Conservation (phyloP, 2,888 invertebrate genomes). For the Formica aserva region DNA sequence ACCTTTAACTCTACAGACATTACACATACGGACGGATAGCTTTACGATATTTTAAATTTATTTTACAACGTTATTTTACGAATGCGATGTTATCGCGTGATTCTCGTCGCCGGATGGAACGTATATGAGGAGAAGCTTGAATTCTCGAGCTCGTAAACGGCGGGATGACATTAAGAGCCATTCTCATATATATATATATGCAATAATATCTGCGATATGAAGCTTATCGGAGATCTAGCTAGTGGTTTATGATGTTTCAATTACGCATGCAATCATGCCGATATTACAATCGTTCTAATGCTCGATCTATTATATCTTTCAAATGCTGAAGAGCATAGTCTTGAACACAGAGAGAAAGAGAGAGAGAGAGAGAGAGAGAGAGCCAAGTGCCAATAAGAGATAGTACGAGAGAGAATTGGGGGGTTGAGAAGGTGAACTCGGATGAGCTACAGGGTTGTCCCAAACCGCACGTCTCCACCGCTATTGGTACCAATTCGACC, state of each 20-base stretch:
- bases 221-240: conserved; percentile 71
- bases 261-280: conserved; percentile 78
- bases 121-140: conserved; percentile 36
- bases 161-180: conserved; percentile 55
- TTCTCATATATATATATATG: conserved; percentile 25
- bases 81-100: conserved; percentile 36
- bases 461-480: conserved; percentile 73
- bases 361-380: conserved; percentile 4
- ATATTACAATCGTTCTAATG: conserved; percentile 73
- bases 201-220: conserved; percentile 75
- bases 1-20: not conserved
- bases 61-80: conserved; percentile 43
- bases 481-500: conserved; percentile 76
- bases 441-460: conserved; percentile 64
- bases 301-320: conserved; percentile 50
- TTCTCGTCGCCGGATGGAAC: not conserved
- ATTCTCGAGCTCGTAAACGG: conserved; percentile 60
- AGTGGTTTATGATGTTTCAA: conserved; percentile 78
- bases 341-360: conserved; percentile 16
- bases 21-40: not conserved
- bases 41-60: conserved; percentile 46
- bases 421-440: conserved; percentile 10
- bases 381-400: conserved; percentile 22
- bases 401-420: conserved; percentile 5
- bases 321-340: conserved; percentile 46